Evolutionary conservation across 2,113 vertebrate species (phyloP).

Genomic region (Anhinga rufa): DNA sequence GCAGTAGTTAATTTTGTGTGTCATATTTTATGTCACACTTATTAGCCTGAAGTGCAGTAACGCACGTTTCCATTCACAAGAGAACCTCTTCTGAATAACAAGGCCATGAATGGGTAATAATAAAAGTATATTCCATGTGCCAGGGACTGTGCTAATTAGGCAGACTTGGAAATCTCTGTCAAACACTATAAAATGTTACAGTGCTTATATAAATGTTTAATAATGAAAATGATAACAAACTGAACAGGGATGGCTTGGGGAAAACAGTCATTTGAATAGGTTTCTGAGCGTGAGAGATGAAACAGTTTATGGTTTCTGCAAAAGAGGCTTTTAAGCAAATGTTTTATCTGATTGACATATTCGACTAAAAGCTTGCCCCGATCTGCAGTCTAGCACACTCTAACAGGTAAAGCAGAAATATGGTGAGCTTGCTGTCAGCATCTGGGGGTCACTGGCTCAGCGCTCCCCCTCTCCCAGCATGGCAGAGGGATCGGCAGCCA

Average conservation of each 20-base stretch:
- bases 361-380: background rate
- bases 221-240: constrained; percentile 33
- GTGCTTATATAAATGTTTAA: constrained; percentile 36
- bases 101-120: background rate
- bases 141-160: constrained; percentile 20
- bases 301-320: background rate
- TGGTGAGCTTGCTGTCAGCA: background rate
- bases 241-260: background rate
- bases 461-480: background rate
- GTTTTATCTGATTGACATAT: background rate
- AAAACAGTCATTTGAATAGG: background rate
- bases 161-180: constrained; percentile 5
- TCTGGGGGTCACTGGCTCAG: background rate
- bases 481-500: background rate
- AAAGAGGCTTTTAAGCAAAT: background rate
- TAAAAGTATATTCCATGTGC: constrained; percentile 20
- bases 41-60: constrained; percentile 9
- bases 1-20: constrained; percentile 13
- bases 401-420: background rate
- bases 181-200: constrained; percentile 7
- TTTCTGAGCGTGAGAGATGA: background rate
- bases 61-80: constrained; percentile 1
- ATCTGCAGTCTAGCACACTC: background rate
- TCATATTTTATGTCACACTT: constrained; percentile 28
- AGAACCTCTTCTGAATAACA: background rate